phyloP scores from a whole-genome alignment of 2,797 vertebrate genomes.

The Argentina silus region DNA sequence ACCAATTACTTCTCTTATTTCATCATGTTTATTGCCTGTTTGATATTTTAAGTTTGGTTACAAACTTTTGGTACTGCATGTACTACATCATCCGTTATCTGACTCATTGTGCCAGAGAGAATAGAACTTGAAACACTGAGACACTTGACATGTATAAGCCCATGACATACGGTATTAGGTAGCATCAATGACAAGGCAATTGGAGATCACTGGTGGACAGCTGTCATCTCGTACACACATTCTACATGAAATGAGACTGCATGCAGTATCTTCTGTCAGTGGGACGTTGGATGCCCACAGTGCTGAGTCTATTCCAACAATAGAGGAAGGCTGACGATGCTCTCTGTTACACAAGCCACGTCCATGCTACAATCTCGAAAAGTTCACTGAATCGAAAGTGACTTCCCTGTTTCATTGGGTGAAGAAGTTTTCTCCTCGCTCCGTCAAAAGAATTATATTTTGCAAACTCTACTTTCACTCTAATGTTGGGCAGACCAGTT shows the following conservation, averaged over 20 bases:
- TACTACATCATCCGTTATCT: background rate
- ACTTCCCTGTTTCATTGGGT: background rate
- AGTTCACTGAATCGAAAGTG: background rate
- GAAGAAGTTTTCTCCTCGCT: background rate
- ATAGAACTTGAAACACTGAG: background rate
- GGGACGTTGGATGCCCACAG: background rate
- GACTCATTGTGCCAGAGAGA: background rate
- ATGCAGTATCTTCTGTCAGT: background rate
- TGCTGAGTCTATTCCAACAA: background rate
- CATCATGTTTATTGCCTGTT: too few species aligned
- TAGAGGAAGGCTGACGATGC: background rate
- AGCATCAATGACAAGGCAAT: background rate
- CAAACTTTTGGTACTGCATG: too few species aligned
- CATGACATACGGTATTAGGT: background rate
- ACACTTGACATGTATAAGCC: background rate
- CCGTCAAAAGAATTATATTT: background rate
- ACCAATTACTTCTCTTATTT: too few species aligned
- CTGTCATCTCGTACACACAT: background rate
- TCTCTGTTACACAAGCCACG: background rate
- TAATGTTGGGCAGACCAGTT: background rate
- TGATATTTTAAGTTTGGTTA: too few species aligned
- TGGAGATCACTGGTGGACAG: background rate
- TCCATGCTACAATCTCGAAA: background rate
- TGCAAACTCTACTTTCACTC: background rate
- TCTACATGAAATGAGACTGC: background rate